Evolutionary conservation across 2,888 invertebrate genomes (phyloP).

Genomic region (Athetis lepigone): DNA sequence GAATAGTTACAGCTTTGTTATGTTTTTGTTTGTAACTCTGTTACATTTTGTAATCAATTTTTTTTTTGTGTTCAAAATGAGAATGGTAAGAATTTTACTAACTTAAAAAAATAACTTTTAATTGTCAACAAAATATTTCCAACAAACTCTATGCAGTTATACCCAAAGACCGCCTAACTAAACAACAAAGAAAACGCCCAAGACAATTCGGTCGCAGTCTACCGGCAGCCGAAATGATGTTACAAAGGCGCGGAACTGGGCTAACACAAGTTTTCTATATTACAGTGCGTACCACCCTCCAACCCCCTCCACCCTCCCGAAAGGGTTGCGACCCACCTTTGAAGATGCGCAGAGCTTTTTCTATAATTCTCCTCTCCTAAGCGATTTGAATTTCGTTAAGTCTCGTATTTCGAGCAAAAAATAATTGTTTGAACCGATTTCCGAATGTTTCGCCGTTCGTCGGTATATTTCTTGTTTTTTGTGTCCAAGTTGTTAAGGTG

Average conservation of each 20-base stretch:
- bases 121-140: background rate
- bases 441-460: slow-evolving; percentile 76
- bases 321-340: slow-evolving; percentile 89
- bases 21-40: no score
- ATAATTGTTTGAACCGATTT: slow-evolving; percentile 88
- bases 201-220: slow-evolving; percentile 66
- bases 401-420: slow-evolving; percentile 89
- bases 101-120: no score
- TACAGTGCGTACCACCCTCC: slow-evolving; percentile 84
- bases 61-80: no score
- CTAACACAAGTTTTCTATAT: slow-evolving; percentile 91
- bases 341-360: slow-evolving; percentile 90
- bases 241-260: slow-evolving; percentile 91
- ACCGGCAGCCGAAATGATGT: slow-evolving; percentile 89
- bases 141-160: background rate
- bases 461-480: slow-evolving; percentile 72
- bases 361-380: slow-evolving; percentile 89
- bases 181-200: slow-evolving; percentile 70
- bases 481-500: slow-evolving; percentile 63
- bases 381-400: slow-evolving; percentile 90
- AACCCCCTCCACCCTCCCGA: slow-evolving; percentile 62
- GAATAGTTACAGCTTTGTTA: no score
- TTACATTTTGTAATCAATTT: no score
- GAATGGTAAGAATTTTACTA: no score
- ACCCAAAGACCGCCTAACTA: background rate